Evolutionary conservation across 1,140 invertebrate species (phyloP), one percentile per base, ranked within the genome.

Genomic region (Drosophila athabasca): DNA sequence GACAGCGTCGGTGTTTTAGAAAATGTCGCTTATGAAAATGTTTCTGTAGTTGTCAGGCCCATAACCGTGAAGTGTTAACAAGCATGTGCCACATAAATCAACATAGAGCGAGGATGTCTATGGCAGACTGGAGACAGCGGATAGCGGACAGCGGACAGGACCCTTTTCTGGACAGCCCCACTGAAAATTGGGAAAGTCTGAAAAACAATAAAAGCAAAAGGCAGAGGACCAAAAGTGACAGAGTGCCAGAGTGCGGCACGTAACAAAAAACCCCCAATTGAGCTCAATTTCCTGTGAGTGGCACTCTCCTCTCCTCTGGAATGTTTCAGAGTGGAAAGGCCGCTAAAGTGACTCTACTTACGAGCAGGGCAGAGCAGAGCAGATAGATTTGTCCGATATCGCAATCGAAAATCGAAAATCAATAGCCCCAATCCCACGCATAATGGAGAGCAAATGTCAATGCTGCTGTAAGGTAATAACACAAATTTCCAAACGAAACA

Each of bases 381-480:
- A 31, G 29, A 52, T 76, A 68, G 62, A 76, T 76, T 76, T 65
- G 48, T 75, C 57, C 72, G 82, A 87, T 87, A 85, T 55, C 59
- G 71, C 70, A 75, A 61, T 78, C 70, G 74, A 78, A 77, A 87
- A 85, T 78, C 83, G 70, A 78, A 77, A 87, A 85, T 78, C 83
- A 66, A 85, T 85, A 64, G 41, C 65, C 65, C 45, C 44, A 54
- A 13, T 39, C 17, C 51, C 51, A 59, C 43, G 50, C 35, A 55
- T 24, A 19, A 44, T 29, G 50, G 53, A 55, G 43, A 54, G 62
- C 22, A 57, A 77, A 49, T 60, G 72, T 69, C 66, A 50, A 69
- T 69, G 65, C 67, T 69, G 65, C 67, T 69, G 67, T 66, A 69
- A 69, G 65, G 67, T 69, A 70, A 70, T 69, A 58, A 54, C 44